These are phyloP conservation scores for Patiria pectinifera DNA, from an alignment of 53 echinoderm and acorn worm genomes.

Conservation along the genomic window DNA sequence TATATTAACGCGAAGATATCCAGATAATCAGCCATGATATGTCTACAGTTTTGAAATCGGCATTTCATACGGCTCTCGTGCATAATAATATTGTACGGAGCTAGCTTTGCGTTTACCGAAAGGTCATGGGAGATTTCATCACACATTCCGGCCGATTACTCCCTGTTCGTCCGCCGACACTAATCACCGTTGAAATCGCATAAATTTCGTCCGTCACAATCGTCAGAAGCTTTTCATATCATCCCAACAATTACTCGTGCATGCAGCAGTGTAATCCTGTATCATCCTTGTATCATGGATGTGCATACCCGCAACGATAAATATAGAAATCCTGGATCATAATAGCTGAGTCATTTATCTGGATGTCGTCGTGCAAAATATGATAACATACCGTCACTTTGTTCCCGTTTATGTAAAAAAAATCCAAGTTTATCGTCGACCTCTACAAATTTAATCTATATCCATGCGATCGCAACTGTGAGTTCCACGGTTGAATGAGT, in stretches of 20 bases:
- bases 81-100: not conserved
- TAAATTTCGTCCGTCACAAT: not conserved
- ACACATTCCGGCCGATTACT: not conserved
- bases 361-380: no score
- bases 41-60: no score
- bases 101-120: not conserved
- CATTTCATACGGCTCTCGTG: no score
- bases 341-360: no score
- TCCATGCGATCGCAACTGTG: not conserved
- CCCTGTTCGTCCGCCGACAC: not conserved
- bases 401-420: no score
- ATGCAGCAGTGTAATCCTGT: not conserved
- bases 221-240: not conserved
- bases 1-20: no score
- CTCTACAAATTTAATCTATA: not conserved
- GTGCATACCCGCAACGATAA: no score
- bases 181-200: not conserved
- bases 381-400: no score
- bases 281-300: not conserved
- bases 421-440: no score
- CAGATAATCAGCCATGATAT: no score
- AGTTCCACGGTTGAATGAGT: not conserved
- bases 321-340: no score
- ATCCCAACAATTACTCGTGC: no score
- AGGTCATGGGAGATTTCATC: not conserved